phyloP scores from a whole-genome alignment of 2,888 invertebrate species.

The Halocaridina rubra region DNA sequence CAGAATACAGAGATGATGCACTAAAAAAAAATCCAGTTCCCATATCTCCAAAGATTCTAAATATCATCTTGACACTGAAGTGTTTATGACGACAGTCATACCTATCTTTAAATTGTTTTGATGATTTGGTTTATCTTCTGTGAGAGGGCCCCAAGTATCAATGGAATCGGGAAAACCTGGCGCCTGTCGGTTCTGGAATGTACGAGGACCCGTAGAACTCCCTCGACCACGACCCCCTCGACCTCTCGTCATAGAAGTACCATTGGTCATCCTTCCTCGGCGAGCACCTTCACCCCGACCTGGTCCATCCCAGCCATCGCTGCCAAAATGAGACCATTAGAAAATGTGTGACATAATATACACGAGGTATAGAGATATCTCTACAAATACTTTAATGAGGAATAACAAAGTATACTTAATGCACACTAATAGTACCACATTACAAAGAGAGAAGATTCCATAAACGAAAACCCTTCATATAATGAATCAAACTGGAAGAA shows the following conservation, averaged over 20 bases:
- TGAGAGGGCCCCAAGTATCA: constrained; percentile 57
- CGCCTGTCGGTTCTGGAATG: constrained; percentile 57
- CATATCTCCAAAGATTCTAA: too few species aligned
- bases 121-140: constrained; percentile 48
- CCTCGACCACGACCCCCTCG: constrained; percentile 53
- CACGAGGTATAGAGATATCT: neutral
- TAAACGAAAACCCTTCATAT: too few species aligned
- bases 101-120: constrained; percentile 57
- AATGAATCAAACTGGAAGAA: too few species aligned
- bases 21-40: too few species aligned
- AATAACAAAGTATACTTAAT: too few species aligned
- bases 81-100: too few species aligned
- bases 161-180: constrained; percentile 54
- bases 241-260: constrained; percentile 40
- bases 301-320: constrained; percentile 50
- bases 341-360: neutral
- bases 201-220: constrained; percentile 44
- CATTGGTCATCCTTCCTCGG: constrained; percentile 55
- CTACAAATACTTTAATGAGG: too few species aligned
- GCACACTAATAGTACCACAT: too few species aligned
- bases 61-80: too few species aligned
- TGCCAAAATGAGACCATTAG: neutral
- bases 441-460: too few species aligned
- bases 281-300: constrained; percentile 52
- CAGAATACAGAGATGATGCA: too few species aligned